Evolutionary conservation across 2,888 invertebrate genomes (phyloP).

Genomic region (Pristionchus arcanus): DNA sequence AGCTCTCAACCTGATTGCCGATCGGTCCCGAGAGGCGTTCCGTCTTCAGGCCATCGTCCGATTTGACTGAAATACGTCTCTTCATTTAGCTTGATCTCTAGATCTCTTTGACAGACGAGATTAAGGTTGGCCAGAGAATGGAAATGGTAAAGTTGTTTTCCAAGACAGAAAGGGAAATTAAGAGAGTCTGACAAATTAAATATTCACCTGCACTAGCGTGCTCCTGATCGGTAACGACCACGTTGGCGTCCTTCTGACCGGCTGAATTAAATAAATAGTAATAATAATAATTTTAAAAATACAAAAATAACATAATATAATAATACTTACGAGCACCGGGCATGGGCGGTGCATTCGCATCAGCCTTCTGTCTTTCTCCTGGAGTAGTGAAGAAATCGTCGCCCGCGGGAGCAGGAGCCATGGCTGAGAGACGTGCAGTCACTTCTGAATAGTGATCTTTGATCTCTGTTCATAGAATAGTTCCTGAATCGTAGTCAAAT

Average conservation of each 20-base stretch:
- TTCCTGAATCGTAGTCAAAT: no score
- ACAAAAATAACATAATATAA: background rate
- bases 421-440: background rate
- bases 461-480: background rate
- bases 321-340: background rate
- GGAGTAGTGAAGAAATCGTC: conserved; percentile 39
- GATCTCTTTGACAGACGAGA: background rate
- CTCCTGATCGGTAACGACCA: conserved; percentile 2
- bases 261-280: background rate
- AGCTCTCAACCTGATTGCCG: background rate
- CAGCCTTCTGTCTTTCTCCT: background rate
- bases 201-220: background rate
- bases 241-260: background rate
- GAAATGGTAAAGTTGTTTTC: background rate
- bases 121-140: no score
- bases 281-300: background rate
- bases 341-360: conserved; percentile 4
- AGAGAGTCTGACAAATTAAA: background rate
- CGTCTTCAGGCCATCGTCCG: background rate
- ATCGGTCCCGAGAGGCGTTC: background rate
- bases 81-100: background rate
- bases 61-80: background rate
- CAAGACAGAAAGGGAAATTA: background rate
- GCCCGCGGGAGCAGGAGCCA: background rate
- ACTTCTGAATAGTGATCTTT: background rate